These are phyloP conservation scores for Scarus forsteni DNA, from an alignment of 2,797 vertebrate genomes.

Conservation along the genomic window DNA sequence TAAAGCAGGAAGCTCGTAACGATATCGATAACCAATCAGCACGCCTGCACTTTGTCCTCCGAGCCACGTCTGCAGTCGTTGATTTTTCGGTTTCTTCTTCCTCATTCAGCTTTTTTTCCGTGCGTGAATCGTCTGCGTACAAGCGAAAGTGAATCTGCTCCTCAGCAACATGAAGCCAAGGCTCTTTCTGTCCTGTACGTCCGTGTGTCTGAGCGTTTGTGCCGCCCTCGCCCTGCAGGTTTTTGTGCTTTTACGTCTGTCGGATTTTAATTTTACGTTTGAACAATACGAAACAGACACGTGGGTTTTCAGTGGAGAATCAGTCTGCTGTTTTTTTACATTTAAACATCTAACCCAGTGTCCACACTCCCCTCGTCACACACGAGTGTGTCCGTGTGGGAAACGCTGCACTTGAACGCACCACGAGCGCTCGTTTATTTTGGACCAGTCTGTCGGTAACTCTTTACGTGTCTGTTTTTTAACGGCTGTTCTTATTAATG, in stretches of 20 bases:
- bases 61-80: conserved; percentile 57
- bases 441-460: conserved; percentile 67
- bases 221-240: conserved; percentile 33
- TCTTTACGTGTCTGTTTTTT: conserved; percentile 79
- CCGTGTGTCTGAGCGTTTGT: conserved; percentile 16
- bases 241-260: conserved; percentile 46
- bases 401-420: conserved; percentile 70
- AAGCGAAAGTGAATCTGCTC: conserved; percentile 60
- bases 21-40: conserved; percentile 70
- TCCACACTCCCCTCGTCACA: background rate
- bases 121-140: conserved; percentile 50
- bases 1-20: conserved; percentile 37
- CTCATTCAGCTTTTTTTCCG: conserved; percentile 44
- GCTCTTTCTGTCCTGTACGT: conserved; percentile 26
- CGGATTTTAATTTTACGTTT: conserved; percentile 30
- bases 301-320: conserved; percentile 28
- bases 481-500: conserved; percentile 85
- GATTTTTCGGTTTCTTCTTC: conserved; percentile 18
- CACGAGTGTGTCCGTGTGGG: conserved; percentile 46
- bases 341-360: conserved; percentile 38
- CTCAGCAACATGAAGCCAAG: conserved; percentile 63
- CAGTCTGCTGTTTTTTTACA: conserved; percentile 25
- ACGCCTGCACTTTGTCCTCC: conserved; percentile 84
- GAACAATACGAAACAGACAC: conserved; percentile 31
- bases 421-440: conserved; percentile 59